Conservation (phyloP, 2,888 invertebrate genomes). For the Thecophora atra region DNA sequence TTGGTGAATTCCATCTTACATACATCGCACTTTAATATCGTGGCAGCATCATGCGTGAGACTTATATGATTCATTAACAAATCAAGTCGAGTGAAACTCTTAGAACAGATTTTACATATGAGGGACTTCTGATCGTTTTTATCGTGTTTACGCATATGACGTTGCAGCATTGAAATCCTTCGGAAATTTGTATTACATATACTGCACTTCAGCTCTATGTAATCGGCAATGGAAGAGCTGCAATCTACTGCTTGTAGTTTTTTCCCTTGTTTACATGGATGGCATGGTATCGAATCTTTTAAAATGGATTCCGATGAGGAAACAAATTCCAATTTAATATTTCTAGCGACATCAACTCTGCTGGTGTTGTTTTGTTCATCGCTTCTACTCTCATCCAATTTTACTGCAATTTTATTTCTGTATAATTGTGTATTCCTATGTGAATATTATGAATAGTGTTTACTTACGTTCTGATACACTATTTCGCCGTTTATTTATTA, state of each 20-base stretch:
- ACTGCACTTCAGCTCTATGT: constrained; percentile 24
- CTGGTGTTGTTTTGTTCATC: constrained; percentile 27
- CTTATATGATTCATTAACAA: constrained; percentile 29
- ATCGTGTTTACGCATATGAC: constrained; percentile 4
- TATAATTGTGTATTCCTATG: not conserved
- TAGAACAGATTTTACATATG: constrained; percentile 65
- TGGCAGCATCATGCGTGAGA: constrained; percentile 18
- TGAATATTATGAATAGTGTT: not conserved
- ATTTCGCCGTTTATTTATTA: constrained; percentile 24
- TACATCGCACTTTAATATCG: constrained; percentile 50
- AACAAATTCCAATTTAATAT: constrained; percentile 8
- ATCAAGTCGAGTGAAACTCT: constrained; percentile 63
- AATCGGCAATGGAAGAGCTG: not conserved
- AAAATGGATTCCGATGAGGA: not conserved
- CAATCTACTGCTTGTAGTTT: not conserved
- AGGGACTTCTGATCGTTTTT: constrained; percentile 13
- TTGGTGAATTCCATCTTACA: constrained; percentile 61
- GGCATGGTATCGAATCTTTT: not conserved
- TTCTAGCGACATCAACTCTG: not conserved
- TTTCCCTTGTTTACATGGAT: not conserved
- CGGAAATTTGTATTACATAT: constrained; percentile 42
- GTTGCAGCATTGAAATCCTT: not conserved
- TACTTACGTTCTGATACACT: constrained; percentile 35
- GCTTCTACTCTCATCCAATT: constrained; percentile 16
- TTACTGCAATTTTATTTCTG: constrained; percentile 7